A percentile compares a stretch with the other conserved stretches of the same genome.
These are phyloP conservation scores for Melanotus villosus DNA, from an alignment of 2,888 invertebrate species.

Conservation along the genomic window DNA sequence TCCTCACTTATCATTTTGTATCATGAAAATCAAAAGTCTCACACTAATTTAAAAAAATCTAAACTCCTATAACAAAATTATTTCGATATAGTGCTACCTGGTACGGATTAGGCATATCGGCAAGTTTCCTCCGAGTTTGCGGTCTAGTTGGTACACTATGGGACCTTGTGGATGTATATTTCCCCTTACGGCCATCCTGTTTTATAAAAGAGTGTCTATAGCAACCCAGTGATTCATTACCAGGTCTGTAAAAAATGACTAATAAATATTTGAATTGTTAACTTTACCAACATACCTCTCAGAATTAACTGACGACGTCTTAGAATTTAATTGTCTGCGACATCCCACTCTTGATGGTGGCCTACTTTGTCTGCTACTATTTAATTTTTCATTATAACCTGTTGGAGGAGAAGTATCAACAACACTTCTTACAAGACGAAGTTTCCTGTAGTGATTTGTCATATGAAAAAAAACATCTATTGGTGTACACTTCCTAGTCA, in stretches of 20 bases:
- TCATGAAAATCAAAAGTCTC: too few relatives aligned
- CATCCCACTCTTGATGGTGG: conserved; percentile 24
- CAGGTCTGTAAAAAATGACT: too few relatives aligned
- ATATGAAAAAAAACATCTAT: conserved; percentile 66
- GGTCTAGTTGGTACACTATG: conserved; percentile 48
- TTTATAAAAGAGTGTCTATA: too few relatives aligned
- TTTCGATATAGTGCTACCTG: too few relatives aligned
- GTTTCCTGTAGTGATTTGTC: conserved; percentile 67
- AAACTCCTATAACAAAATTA: too few relatives aligned
- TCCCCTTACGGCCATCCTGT: neutral
- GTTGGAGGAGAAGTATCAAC: conserved; percentile 64
- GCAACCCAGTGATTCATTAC: too few relatives aligned
- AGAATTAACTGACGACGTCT: neutral
- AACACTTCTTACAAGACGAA: conserved; percentile 63
- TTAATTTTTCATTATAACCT: conserved; percentile 53
- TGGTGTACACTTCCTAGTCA: conserved; percentile 28
- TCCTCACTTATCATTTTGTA: too few relatives aligned
- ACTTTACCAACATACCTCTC: neutral
- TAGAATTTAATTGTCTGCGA: neutral
- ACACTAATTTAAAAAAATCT: too few relatives aligned
- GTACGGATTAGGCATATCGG: conserved; percentile 36
- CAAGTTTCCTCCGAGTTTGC: conserved; percentile 47
- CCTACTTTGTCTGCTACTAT: conserved; percentile 31
- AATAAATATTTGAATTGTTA: too few relatives aligned
- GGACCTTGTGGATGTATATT: conserved; percentile 10